Conservation (phyloP, 2,797 vertebrate genomes). For the Salmo trutta region DNA sequence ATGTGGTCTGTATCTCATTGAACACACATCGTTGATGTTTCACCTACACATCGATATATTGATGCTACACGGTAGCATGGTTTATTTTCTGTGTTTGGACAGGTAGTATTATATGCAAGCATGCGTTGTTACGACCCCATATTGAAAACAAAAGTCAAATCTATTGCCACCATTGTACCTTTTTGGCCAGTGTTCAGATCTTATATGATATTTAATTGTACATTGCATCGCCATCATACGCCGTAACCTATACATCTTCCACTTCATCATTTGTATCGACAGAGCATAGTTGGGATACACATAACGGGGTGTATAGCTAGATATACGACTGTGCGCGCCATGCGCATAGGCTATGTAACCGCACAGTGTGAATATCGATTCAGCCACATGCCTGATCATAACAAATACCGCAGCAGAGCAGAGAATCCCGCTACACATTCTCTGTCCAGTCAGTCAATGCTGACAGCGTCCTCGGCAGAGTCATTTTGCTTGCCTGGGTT, state of each 20-base stretch:
- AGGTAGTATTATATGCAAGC: neutral
- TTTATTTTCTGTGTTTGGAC: neutral
- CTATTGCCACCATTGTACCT: constrained; percentile 12
- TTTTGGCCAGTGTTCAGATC: neutral
- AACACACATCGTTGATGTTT: neutral
- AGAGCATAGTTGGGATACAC: constrained; percentile 11
- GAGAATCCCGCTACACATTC: neutral
- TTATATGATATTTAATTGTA: neutral
- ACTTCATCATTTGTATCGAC: constrained; percentile 10
- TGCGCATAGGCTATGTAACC: neutral
- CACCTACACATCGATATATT: neutral
- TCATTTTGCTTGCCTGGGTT: neutral
- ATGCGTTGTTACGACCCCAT: neutral
- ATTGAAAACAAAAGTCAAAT: constrained; percentile 58
- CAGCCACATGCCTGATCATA: constrained; percentile 46
- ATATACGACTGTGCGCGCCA: constrained; percentile 1
- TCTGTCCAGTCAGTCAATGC: constrained; percentile 2
- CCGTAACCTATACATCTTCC: constrained; percentile 15
- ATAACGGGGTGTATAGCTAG: constrained; percentile 17
- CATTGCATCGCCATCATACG: constrained; percentile 29
- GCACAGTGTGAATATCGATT: constrained; percentile 32
- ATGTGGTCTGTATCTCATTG: neutral
- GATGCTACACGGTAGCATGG: neutral
- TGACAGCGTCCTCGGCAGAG: constrained; percentile 32
- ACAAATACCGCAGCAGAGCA: constrained; percentile 55